A percentile compares a stretch with the other conserved stretches of the same genome.
phyloP scores from a whole-genome alignment of 2,888 invertebrate genomes.

The Aspidiotus rigidus region DNA sequence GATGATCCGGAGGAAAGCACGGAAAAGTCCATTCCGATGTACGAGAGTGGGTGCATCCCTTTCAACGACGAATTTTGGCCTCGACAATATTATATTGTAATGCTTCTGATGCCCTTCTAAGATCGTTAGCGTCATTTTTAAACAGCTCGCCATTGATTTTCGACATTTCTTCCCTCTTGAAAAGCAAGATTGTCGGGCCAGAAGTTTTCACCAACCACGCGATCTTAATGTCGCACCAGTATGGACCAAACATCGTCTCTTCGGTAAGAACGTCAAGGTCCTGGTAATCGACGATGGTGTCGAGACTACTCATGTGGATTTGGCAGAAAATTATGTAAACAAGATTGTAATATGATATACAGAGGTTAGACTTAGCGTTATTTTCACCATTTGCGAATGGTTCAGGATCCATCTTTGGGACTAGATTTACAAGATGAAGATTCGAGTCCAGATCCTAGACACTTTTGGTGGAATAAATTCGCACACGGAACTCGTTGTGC shows the following conservation, averaged over 20 bases:
- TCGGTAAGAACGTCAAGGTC: conserved; percentile 89
- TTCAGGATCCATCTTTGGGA: conserved; percentile 71
- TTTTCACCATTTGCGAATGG: conserved; percentile 29
- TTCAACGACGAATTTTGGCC: too few relatives aligned
- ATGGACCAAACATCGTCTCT: conserved; percentile 76
- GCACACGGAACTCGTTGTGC: conserved; percentile 89
- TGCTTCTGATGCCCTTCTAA: too few relatives aligned
- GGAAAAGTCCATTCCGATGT: too few relatives aligned
- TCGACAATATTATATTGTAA: too few relatives aligned
- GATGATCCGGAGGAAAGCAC: too few relatives aligned
- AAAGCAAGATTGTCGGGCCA: too few relatives aligned
- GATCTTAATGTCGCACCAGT: conserved; percentile 79
- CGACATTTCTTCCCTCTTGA: too few relatives aligned
- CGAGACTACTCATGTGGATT: conserved; percentile 89
- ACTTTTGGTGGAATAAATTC: conserved; percentile 51
- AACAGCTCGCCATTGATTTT: too few relatives aligned
- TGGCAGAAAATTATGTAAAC: conserved; percentile 75
- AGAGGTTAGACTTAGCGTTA: too few relatives aligned
- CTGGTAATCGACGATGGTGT: conserved; percentile 94
- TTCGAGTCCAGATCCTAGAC: conserved; percentile 63
- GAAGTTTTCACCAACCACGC: too few relatives aligned
- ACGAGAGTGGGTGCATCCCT: too few relatives aligned
- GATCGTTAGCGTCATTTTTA: too few relatives aligned
- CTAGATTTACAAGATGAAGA: conserved; percentile 75
- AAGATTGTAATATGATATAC: not conserved